Conservation (phyloP, 2,113 vertebrate species). For the Salvelinus fontinalis region DNA sequence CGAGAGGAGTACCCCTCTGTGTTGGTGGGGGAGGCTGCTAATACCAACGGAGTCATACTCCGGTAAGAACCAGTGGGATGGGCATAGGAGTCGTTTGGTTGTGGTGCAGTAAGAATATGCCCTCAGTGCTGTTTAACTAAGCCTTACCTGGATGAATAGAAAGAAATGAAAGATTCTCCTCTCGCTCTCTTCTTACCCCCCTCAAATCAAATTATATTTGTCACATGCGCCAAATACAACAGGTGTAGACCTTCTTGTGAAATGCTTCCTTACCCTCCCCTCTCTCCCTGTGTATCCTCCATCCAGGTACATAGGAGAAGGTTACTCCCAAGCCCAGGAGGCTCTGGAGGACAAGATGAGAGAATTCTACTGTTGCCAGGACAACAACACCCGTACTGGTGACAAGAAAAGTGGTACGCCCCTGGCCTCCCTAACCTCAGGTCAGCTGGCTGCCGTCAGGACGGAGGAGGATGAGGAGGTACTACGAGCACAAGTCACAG, state of each 20-base stretch:
- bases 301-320: conserved; percentile 88
- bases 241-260: too few species aligned
- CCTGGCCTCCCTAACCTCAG: conserved; percentile 66
- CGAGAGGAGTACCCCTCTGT: conserved; percentile 88
- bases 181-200: too few species aligned
- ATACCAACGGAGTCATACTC: conserved; percentile 87
- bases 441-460: conserved; percentile 84
- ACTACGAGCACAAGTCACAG: conserved; percentile 83
- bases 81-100: too few species aligned
- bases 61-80: conserved; percentile 67
- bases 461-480: conserved; percentile 88
- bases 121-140: too few species aligned
- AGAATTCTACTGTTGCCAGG: conserved; percentile 77
- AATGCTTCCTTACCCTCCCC: too few species aligned
- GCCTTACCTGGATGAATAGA: too few species aligned
- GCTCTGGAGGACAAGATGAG: conserved; percentile 95
- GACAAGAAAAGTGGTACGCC: conserved; percentile 30
- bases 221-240: too few species aligned
- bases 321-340: conserved; percentile 92
- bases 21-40: conserved; percentile 86
- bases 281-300: neutral
- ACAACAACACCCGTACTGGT: conserved; percentile 13
- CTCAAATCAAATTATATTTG: too few species aligned
- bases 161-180: too few species aligned
- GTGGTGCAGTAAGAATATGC: too few species aligned